These are phyloP conservation scores for Leptopilina boulardi DNA, from an alignment of 1,140 invertebrate genomes.

Conservation along the genomic window DNA sequence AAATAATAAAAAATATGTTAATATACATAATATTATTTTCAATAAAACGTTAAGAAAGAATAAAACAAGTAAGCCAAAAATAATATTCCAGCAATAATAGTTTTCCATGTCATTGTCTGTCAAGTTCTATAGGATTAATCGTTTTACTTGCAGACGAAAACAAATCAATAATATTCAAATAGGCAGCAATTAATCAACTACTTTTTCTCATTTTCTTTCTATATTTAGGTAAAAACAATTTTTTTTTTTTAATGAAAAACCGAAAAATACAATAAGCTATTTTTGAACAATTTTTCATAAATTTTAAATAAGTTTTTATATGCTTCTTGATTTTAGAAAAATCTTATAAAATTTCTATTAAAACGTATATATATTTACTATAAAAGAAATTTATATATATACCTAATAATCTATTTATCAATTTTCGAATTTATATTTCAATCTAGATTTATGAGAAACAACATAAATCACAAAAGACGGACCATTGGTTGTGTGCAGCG, in stretches of 20 bases:
- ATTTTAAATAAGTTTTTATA: no score
- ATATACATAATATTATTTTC: no score
- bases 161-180: not conserved
- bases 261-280: no score
- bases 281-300: no score
- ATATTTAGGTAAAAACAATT: no score
- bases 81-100: not conserved
- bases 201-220: not conserved
- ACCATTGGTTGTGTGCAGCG: not conserved
- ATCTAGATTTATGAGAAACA: constrained; percentile 18
- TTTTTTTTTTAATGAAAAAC: no score
- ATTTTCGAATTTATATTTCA: not conserved
- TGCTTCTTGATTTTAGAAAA: no score
- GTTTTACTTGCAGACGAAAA: constrained; percentile 10
- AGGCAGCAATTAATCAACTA: not conserved
- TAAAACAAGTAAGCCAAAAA: not conserved
- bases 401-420: not conserved
- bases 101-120: not conserved
- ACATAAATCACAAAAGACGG: constrained; percentile 7
- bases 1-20: no score
- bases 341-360: no score
- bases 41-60: not conserved
- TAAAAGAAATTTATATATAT: no score
- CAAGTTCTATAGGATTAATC: not conserved
- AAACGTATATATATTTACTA: no score